Evolutionary conservation across 2,113 vertebrate genomes (phyloP).

Genomic region (Otus sunia): DNA sequence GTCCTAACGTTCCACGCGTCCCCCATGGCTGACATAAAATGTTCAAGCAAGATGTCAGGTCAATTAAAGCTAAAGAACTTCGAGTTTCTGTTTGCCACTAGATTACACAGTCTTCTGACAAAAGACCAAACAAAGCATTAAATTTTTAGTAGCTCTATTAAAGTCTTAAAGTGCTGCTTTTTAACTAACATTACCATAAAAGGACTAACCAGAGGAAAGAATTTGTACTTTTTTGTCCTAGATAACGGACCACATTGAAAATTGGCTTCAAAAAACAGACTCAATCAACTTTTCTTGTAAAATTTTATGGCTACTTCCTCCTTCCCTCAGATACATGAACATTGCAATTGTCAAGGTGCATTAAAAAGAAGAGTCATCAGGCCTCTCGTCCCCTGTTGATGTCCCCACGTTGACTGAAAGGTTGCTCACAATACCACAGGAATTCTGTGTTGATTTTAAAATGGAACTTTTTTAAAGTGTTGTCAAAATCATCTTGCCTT

Average conservation of each 20-base stretch:
- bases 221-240: not conserved
- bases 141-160: not conserved
- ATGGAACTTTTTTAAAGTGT: accelerated
- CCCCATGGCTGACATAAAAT: not conserved
- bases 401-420: not conserved
- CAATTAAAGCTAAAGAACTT: not conserved
- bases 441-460: not conserved
- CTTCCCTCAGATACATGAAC: not conserved
- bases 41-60: not conserved
- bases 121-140: not conserved
- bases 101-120: not conserved
- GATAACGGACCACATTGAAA: not conserved
- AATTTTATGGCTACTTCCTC: not conserved
- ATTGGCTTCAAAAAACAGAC: not conserved
- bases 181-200: not conserved
- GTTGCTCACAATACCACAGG: not conserved
- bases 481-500: not conserved
- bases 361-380: not conserved
- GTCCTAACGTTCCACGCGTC: not conserved
- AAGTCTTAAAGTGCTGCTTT: not conserved
- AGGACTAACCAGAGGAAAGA: not conserved
- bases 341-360: not conserved
- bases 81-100: not conserved
- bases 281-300: not conserved
- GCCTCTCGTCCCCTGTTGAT: not conserved